Evolutionary conservation across 2,888 invertebrate species (phyloP), one percentile per base, ranked within the genome.

Genomic region (Drymonia ruficornis): DNA sequence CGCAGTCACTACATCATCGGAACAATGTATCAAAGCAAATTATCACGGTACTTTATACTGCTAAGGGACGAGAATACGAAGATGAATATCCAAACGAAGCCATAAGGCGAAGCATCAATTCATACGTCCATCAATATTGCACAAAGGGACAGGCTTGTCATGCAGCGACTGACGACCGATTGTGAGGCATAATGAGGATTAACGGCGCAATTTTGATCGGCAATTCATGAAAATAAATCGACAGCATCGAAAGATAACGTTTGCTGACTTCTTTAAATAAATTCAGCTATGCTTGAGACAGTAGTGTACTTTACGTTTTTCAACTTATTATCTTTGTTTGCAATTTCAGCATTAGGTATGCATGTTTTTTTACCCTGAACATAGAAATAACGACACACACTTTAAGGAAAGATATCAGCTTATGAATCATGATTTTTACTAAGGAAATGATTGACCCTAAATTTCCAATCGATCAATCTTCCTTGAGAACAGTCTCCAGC

Each of bases 111-210:
- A 46, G 55, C 50, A 55, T 46, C 78, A 70, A 86, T 86, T 86
- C 84, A 85, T 71, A 71, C 72, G 86, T 86, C 86, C 74, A 83
- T 86, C 86, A 86, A 53, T 45, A 52, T 36, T 53, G 66, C 64
- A 76, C 77, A 78, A 78, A 74, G 70, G 63, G 66, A 67, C 70
- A 61, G 57, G 61, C 59, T 50, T 55, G 57, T 58, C 52, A 59
- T 64, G 62, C 74, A 63, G 16, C 44, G 49, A 44, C 67, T 60
- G 66, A 66, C 67, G 60, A 38, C 58, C 70, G 73, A 80, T 80
- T 80, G 78, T 77, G 68, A 64, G 49, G 66, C 60, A 68, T 70
- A 76, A 75, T 74, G 74, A 72, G 70, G 65, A 70, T 70, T 67
- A 74, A 69, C 60, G 51, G 70, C 52, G 70, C 67, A 65, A 70